phyloP scores from a whole-genome alignment of 2,113 vertebrate species.

The Pangasianodon gigas region DNA sequence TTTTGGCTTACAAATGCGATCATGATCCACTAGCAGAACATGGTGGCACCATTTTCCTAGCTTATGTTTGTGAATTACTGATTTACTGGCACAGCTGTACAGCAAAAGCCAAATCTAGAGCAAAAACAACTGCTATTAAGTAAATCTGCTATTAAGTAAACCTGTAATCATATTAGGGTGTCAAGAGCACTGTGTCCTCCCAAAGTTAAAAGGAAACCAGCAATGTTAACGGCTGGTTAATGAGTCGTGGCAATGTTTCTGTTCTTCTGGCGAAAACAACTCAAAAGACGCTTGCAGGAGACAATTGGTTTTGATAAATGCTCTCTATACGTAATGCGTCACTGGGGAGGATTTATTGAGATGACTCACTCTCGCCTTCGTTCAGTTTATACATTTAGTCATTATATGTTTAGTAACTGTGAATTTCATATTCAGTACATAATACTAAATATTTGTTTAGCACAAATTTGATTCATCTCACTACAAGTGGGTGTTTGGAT shows the following conservation, averaged over 20 bases:
- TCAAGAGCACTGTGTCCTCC: neutral
- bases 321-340: neutral
- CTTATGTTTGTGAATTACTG: neutral
- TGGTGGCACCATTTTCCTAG: neutral
- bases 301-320: neutral
- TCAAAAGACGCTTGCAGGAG: neutral
- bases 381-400: neutral
- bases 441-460: neutral
- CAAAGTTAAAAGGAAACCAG: neutral
- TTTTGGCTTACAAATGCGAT: neutral
- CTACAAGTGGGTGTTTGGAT: neutral
- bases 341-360: neutral
- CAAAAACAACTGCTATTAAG: neutral
- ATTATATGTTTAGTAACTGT: neutral
- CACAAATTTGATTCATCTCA: neutral
- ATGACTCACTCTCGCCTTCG: neutral
- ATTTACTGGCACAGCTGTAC: neutral
- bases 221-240: neutral
- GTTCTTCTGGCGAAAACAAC: neutral
- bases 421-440: neutral
- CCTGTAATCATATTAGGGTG: neutral
- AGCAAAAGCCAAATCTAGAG: neutral
- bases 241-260: neutral
- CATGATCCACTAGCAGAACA: neutral
- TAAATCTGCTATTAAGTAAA: neutral